Evolutionary conservation across 2,113 vertebrate genomes (phyloP).

Genomic region (Crocuta crocuta): DNA sequence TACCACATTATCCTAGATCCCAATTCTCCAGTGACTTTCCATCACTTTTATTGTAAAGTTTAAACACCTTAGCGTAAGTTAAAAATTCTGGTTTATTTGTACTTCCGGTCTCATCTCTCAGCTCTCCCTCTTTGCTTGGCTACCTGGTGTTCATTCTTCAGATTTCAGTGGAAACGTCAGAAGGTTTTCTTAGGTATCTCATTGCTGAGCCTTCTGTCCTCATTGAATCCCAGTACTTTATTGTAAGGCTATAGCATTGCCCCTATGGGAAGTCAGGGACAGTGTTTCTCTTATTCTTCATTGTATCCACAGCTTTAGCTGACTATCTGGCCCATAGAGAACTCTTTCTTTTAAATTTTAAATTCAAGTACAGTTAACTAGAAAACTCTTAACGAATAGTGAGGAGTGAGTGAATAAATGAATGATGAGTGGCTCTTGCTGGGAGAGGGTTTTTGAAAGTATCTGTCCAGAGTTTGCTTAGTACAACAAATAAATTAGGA

Average conservation of each 20-base stretch:
- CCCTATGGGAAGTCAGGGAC: not conserved
- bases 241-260: not conserved
- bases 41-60: not conserved
- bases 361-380: not conserved
- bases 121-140: not conserved
- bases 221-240: not conserved
- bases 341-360: not conserved
- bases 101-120: not conserved
- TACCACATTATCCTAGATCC: not conserved
- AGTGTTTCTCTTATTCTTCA: slow-evolving; percentile 24
- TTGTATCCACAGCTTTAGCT: not conserved
- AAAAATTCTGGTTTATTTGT: slow-evolving; percentile 13
- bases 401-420: slow-evolving; percentile 30
- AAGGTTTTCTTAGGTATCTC: not conserved
- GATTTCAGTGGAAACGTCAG: not conserved
- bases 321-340: not conserved
- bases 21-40: not conserved
- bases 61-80: not conserved
- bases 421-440: not conserved
- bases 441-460: not conserved
- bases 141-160: not conserved
- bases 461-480: not conserved
- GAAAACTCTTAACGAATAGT: slow-evolving; percentile 32
- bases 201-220: not conserved
- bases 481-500: not conserved